Percentiles rank a stretch among this genome's conserved stretches.
These are phyloP conservation scores for Bothrops jararaca DNA, from an alignment of 2,113 vertebrate species.

Conservation along the genomic window DNA sequence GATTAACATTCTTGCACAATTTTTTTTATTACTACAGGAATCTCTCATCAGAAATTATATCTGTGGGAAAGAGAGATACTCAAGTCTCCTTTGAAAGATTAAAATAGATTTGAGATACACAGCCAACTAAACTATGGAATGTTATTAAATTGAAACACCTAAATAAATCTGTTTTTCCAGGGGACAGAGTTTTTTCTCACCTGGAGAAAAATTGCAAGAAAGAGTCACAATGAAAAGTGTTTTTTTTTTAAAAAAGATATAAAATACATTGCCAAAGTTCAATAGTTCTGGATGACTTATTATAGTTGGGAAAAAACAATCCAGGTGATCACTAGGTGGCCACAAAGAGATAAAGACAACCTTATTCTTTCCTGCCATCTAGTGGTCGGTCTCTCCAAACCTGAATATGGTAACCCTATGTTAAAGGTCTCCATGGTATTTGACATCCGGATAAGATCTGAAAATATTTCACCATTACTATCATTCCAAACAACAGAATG, in stretches of 20 bases:
- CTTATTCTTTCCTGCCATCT: neutral
- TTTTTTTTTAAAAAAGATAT: neutral
- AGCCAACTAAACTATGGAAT: neutral
- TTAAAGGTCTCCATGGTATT: neutral
- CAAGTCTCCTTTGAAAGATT: neutral
- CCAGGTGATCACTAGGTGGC: neutral
- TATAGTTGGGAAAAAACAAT: neutral
- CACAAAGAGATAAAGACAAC: neutral
- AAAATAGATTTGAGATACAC: neutral
- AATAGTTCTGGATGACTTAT: neutral
- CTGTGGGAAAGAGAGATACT: neutral
- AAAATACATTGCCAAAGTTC: neutral
- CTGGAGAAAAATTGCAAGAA: neutral
- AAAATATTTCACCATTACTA: neutral
- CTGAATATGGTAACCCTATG: neutral
- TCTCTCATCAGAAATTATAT: neutral
- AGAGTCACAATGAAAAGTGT: neutral
- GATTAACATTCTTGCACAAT: neutral
- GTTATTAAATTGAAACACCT: neutral
- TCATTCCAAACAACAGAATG: neutral
- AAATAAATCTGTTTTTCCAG: neutral
- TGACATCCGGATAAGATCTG: neutral
- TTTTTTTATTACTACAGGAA: neutral
- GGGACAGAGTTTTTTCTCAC: neutral
- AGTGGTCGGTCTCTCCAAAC: neutral